Evolutionary conservation across 2,797 vertebrate species (phyloP), one percentile per base, ranked within the genome.

Genomic region (Masticophis lateralis): DNA sequence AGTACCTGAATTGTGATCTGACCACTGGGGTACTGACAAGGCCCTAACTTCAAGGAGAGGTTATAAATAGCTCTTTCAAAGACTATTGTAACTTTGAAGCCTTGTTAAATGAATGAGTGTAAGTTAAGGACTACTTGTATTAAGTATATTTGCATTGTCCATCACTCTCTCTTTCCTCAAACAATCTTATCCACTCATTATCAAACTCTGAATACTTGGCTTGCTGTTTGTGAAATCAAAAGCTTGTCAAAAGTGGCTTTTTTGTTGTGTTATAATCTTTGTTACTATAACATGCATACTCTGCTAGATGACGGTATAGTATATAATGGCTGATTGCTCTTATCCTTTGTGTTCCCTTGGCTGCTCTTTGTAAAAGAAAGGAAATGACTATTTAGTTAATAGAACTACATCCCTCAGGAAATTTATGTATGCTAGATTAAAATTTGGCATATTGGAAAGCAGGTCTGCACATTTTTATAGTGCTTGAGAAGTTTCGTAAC

Each of bases 311-410:
- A 20, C 47, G 69, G 11, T 37, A 92, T 37, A 25, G 53, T 47
- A 43, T 63, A 14, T 88, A 87, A 20, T 3, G 92, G 61, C 59
- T 61, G 88, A 93, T 95, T 47, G 55, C 56, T 90, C 43, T 0
- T 79, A 28, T 95, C 94, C 32, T 92, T 83, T 91, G 92, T 91
- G 53, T 16, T 92, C 7, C 28, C 7, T 93, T 94, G 60, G 60
- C 18, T 28, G 47, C n/a, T 88, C 51, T 69, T 94, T 28, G 56
- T 60, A 90, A 74, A 74, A 55, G 51, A 92, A 95, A 93, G 20
- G 53, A 93, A 93, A 63, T 11, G 2, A 27, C 92, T 91, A 47
- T 25, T 93, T 92, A 79, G 89, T 94, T 94, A 79, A 87, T 94
- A 92, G 94, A 90, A 87, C 22, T 95, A 18, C 25, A 60, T 0